These are phyloP conservation scores for Hippocampus barbouri DNA, from an alignment of 2,113 vertebrate genomes.

Conservation along the genomic window DNA sequence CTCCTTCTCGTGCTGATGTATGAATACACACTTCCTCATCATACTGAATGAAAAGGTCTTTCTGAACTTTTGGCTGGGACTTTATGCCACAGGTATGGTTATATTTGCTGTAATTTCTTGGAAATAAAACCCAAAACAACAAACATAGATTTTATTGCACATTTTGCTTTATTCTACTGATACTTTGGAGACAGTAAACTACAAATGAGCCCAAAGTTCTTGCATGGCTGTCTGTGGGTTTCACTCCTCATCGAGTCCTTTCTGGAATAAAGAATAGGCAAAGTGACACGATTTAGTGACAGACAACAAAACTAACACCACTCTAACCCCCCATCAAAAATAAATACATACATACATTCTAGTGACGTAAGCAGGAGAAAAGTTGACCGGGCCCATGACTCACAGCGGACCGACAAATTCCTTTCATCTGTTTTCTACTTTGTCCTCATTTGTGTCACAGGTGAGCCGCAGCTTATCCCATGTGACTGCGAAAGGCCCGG, in stretches of 20 bases:
- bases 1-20: background rate
- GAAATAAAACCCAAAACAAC: slow-evolving; percentile 38
- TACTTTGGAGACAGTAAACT: slow-evolving; percentile 41
- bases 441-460: background rate
- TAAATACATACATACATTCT: too few relatives aligned
- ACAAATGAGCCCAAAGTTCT: slow-evolving; percentile 42
- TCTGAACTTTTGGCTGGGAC: background rate
- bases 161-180: slow-evolving; percentile 69
- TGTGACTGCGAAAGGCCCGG: background rate
- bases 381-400: too few relatives aligned
- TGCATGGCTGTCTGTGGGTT: slow-evolving; percentile 25
- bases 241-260: slow-evolving; percentile 68
- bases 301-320: slow-evolving; percentile 6
- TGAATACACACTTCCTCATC: background rate
- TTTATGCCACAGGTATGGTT: background rate
- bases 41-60: background rate
- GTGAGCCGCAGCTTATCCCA: background rate
- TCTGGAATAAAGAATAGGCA: slow-evolving; percentile 53
- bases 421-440: background rate
- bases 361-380: too few relatives aligned
- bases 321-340: too few relatives aligned
- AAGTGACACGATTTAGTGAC: slow-evolving; percentile 19
- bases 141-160: slow-evolving; percentile 34
- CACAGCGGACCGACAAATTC: too few relatives aligned
- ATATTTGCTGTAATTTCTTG: background rate